Evolutionary conservation across 2,888 invertebrate species (phyloP).

Genomic region (Resseliella maxima): DNA sequence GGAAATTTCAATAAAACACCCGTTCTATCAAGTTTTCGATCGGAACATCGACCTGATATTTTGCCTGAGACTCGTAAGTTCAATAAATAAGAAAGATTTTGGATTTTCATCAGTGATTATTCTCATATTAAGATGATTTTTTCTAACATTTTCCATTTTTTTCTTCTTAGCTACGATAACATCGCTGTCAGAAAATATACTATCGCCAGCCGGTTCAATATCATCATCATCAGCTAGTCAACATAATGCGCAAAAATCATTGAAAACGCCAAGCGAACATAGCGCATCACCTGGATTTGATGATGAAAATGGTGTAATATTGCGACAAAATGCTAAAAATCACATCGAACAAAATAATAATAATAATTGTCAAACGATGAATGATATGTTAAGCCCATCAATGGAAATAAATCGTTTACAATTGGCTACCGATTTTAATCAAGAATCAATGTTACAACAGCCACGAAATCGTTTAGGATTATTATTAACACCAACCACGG

Average conservation of each 20-base stretch:
- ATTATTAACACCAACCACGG: slow-evolving; percentile 63
- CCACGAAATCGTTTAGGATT: slow-evolving; percentile 64
- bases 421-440: background rate
- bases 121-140: background rate
- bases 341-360: slow-evolving; percentile 49
- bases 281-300: background rate
- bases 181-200: slow-evolving; percentile 70
- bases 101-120: slow-evolving; percentile 66
- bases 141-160: background rate
- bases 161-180: slow-evolving; percentile 69
- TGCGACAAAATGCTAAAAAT: slow-evolving; percentile 34
- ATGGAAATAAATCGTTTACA: slow-evolving; percentile 35
- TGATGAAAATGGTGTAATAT: slow-evolving; percentile 16
- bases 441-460: slow-evolving; percentile 59
- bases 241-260: slow-evolving; percentile 65
- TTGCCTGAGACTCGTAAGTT: slow-evolving; percentile 71
- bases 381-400: background rate
- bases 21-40: slow-evolving; percentile 67
- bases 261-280: slow-evolving; percentile 9
- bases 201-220: slow-evolving; percentile 67
- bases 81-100: background rate
- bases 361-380: background rate
- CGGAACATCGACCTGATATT: slow-evolving; percentile 70
- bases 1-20: slow-evolving; percentile 69
- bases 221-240: slow-evolving; percentile 62